Evolutionary conservation across 35 echinoderm and acorn worm species (phyloP), one percentile per base, ranked within the genome.

Genomic region (Holothuria glaberrima): DNA sequence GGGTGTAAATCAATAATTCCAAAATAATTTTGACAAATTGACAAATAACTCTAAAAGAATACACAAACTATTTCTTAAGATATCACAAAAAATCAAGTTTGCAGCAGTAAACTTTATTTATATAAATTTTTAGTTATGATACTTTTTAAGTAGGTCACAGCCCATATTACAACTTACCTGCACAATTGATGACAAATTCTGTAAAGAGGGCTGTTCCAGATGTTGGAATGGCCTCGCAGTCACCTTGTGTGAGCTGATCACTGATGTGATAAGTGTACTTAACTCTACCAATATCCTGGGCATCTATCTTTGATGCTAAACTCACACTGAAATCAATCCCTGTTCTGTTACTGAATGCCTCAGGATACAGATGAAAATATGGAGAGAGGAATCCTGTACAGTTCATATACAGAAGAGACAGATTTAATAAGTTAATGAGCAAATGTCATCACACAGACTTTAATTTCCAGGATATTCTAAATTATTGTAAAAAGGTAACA

Each of bases 141-240:
- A n/a, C n/a, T n/a, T n/a, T n/a, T n/a, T n/a, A n/a, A n/a, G n/a
- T n/a, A n/a, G n/a, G n/a, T n/a, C n/a, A 46, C 10, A 4, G 10
- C 44, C 10, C 44, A 10, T 17, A 76, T n/a, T 21, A 7, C 21
- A 44, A 12, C 4, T 34, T 90, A 94, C 92, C 92, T 80, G 62
- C 9, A 74, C 93, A 94, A 33, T 70, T 44, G 38, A 94, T 87
- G n/a, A 68, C 48, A 48, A 90, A 94, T 28, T 90, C 57, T 44
- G 93, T 94, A 9, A 86, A 56, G 7, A 88, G 60, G 48, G 89
- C 89, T 65, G 45, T 85, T 56, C 93, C 93, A 24, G 68, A 59
- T 48, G 12, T 60, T 12, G 93, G 93, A 28, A 33, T 65, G 38
- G 90, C 54, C 18, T 48, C 29, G 58, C 93, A 94, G 56, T 25